Conservation (phyloP, 1,140 invertebrate genomes). For the Trichonephila clavipes region DNA sequence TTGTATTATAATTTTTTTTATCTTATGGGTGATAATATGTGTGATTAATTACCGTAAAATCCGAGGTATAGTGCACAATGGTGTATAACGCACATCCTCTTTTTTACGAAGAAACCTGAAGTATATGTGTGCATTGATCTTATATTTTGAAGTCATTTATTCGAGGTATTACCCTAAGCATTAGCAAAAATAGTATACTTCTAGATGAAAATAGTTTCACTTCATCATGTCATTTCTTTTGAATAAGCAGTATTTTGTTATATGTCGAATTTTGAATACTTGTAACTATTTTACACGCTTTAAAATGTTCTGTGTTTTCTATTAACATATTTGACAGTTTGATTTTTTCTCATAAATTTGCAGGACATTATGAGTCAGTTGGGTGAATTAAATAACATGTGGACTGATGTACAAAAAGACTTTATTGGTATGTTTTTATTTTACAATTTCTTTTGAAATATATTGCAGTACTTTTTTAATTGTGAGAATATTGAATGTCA, state of each 20-base stretch:
- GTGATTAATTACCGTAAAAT: background rate
- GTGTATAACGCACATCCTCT: too few species aligned
- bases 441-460: background rate
- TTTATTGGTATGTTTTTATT: slow-evolving; percentile 80
- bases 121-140: too few species aligned
- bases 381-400: slow-evolving; percentile 82
- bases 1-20: background rate
- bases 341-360: slow-evolving; percentile 20
- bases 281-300: background rate
- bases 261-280: background rate
- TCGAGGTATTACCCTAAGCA: too few species aligned
- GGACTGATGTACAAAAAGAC: slow-evolving; percentile 83
- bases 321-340: background rate
- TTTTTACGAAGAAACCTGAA: too few species aligned
- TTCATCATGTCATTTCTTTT: too few species aligned
- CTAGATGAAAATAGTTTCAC: too few species aligned
- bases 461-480: too few species aligned
- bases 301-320: background rate
- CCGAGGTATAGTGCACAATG: too few species aligned
- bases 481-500: too few species aligned
- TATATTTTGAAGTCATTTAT: too few species aligned
- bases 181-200: too few species aligned
- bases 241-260: too few species aligned
- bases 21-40: background rate
- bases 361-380: slow-evolving; percentile 82